These are phyloP conservation scores for Gobio occitaniae DNA, from an alignment of 2,797 vertebrate species.

Conservation along the genomic window DNA sequence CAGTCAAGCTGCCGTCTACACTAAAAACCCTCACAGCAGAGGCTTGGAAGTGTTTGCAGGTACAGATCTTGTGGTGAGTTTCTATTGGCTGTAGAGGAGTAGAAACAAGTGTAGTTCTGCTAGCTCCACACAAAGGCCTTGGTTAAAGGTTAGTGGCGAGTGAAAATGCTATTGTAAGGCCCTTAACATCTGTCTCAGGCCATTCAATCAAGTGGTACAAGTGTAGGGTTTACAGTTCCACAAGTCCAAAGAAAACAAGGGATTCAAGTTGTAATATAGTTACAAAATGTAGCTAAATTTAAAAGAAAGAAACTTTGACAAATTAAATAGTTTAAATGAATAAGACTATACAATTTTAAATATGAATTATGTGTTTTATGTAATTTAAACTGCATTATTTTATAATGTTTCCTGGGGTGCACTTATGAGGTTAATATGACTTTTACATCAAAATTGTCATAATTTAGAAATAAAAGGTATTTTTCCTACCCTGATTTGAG, in stretches of 20 bases:
- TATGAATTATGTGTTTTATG: too few relatives aligned
- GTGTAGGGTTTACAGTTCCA: neutral
- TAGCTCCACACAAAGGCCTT: neutral
- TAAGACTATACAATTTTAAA: too few relatives aligned
- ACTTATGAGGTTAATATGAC: too few relatives aligned
- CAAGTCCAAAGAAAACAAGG: neutral
- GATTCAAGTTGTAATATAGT: neutral
- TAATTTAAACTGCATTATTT: too few relatives aligned
- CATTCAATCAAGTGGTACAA: neutral
- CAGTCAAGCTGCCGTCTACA: constrained; percentile 53
- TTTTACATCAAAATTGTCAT: too few relatives aligned
- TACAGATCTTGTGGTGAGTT: neutral
- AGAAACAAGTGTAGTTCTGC: neutral
- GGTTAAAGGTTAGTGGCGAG: neutral
- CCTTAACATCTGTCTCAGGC: neutral
- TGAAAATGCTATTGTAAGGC: neutral
- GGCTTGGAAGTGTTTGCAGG: constrained; percentile 26
- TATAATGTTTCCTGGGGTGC: too few relatives aligned
- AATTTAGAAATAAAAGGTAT: too few relatives aligned
- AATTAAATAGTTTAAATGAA: neutral
- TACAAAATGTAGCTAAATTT: too few relatives aligned
- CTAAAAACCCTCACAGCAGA: constrained; percentile 50
- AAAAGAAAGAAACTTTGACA: neutral
- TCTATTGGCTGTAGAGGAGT: neutral
- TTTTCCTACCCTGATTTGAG: too few relatives aligned